Conservation (phyloP, 1,140 invertebrate genomes). For the Oedothorax gibbosus region DNA sequence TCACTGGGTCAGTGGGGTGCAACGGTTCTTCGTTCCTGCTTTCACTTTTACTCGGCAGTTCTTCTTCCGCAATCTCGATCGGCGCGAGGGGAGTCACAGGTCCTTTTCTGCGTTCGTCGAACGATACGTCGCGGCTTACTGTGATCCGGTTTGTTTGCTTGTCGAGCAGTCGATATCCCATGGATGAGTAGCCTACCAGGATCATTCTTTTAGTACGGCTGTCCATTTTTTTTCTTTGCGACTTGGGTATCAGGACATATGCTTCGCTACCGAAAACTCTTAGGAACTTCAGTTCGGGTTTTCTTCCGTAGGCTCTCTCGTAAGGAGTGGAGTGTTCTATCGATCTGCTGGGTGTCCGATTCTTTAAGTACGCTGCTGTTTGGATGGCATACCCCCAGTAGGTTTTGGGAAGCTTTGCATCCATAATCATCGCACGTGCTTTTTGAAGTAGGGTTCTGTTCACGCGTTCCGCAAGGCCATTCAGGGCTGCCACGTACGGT, state of each 20-base stretch:
- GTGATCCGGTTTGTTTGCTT: neutral
- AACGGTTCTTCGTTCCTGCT: neutral
- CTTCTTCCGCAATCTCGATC: neutral
- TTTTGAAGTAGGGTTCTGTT: no score
- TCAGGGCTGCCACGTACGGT: no score
- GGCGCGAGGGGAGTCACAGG: neutral
- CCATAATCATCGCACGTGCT: no score
- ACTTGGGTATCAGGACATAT: conserved; percentile 29
- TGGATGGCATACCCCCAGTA: neutral
- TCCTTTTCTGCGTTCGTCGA: neutral
- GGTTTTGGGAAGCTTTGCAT: no score
- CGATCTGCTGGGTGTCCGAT: conserved; percentile 11
- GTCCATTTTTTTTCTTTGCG: neutral
- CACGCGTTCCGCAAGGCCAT: no score
- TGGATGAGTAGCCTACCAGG: conserved; percentile 46
- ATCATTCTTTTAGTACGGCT: neutral
- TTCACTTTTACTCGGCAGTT: neutral
- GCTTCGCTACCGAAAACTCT: conserved; percentile 30
- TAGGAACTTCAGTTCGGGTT: conserved; percentile 19
- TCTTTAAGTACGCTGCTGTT: neutral
- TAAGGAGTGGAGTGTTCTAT: conserved; percentile 62
- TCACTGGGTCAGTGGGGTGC: neutral
- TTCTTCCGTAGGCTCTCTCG: conserved; percentile 24
- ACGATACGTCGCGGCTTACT: neutral
- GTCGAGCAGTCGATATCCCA: conserved; percentile 12